Percentiles rank a stretch among this genome's conserved stretches.
These are phyloP conservation scores for Teleopsis dalmanni DNA, from an alignment of 1,140 invertebrate genomes.

Conservation along the genomic window DNA sequence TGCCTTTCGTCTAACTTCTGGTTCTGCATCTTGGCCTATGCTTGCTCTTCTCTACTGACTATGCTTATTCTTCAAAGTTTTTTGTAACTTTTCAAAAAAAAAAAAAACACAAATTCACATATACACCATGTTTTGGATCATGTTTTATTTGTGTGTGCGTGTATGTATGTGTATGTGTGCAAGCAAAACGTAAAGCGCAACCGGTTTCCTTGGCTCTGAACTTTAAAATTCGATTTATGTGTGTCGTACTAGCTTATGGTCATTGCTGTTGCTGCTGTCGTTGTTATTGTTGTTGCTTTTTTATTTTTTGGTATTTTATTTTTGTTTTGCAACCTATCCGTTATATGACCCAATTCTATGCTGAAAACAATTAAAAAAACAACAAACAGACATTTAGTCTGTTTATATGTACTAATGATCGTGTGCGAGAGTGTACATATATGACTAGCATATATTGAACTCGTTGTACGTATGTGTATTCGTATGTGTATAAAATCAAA, in stretches of 20 bases:
- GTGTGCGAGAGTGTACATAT: too few species aligned
- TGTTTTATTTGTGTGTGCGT: neutral
- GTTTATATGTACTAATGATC: too few species aligned
- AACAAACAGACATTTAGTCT: neutral
- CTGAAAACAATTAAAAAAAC: slow-evolving; percentile 7
- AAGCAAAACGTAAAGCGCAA: neutral
- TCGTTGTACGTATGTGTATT: too few species aligned
- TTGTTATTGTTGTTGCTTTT: neutral
- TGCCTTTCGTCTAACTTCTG: too few species aligned
- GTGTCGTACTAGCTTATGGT: neutral
- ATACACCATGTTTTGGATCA: too few species aligned
- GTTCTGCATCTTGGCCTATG: too few species aligned
- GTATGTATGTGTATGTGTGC: neutral
- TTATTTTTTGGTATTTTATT: neutral
- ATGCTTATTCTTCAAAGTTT: too few species aligned
- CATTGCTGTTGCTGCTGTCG: neutral
- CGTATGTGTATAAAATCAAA: too few species aligned
- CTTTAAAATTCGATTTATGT: neutral
- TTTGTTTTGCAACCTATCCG: neutral
- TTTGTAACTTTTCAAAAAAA: too few species aligned
- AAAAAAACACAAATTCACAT: too few species aligned
- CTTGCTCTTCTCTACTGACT: too few species aligned
- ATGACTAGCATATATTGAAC: too few species aligned
- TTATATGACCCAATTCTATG: slow-evolving; percentile 13
- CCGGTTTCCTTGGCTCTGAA: slow-evolving; percentile 3